Evolutionary conservation across 2,888 invertebrate species (phyloP), one percentile per base, ranked within the genome.

Genomic region (Hypsopygia costalis): DNA sequence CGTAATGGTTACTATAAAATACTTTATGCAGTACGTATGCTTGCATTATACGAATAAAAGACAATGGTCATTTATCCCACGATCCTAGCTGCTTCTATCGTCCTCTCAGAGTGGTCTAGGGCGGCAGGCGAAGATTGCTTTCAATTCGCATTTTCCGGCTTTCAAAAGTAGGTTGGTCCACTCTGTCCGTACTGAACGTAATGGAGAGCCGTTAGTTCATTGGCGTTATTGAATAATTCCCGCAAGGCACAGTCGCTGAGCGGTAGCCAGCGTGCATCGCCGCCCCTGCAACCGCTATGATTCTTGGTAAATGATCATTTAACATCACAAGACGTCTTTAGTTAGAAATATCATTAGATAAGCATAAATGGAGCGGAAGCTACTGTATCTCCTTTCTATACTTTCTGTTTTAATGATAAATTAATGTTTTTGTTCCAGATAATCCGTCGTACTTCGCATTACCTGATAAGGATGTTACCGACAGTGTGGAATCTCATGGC

Each of bases 381-480:
- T 11, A 11, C 9, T 20, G 6, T 6, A 3, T 20, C 9, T 20
- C 16, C 20, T 6, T 11, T 11, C 1, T 35, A 35, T 11, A 7
- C 8, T 11, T 8, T 8, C 3, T 16, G 16, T 16, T 16, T 16
- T 2, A 16, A 16, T 16, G 16, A 16, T 16, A 16, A 16, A 16
- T 34, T 25, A 11, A 11, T 37, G 3, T 28, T 48, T 58, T 69
- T 85, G 73, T 88, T 90, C 56, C 91, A 94, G 94, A 94, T 83
- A 94, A 94, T 78, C 94, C 94, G 33, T 94, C 94, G 48, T 94
- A 94, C 74, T 94, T 94, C 76, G 91, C 93, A 62, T 79, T 94
- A 60, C 90, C 91, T 52, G 88, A 91, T 63, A 89, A 85, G 52
- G 81, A 86, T 73, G 80, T 78, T 40, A 57, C 79, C 4, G 81